Base-by-base conservation (phyloP, 2,888 invertebrate genomes). In the Sesamia inferens region DNA sequence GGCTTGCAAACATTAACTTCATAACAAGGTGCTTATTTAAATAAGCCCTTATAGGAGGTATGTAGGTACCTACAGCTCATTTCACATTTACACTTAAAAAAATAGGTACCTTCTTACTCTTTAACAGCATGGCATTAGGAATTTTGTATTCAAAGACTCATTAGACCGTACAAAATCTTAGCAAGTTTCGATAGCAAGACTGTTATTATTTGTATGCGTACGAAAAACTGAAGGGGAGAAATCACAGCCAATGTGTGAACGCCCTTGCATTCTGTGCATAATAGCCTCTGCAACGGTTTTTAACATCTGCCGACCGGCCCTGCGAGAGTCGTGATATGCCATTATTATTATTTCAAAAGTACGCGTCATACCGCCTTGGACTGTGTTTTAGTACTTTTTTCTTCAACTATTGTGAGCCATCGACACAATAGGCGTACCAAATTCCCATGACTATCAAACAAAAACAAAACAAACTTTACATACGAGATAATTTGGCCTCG, bases 201-300 rank as follows among this genome's bases (percentile, higher is more conserved):
- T 55, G 64, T 78, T 78, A 73, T 74, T 75, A 76, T 76, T 82
- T 74, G 68, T 78, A 59, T 70, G 55, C 61, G 62, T 59, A 61
- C 62, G 31, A 6, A n/a, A 59, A 87, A 90, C 84, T 81, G 87
- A 89, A 94, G 94, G 95, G 95, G 94, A 91, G 90, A 92, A 94
- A 95, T 95, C 95, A 93, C 92, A 88, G 91, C 81, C 85, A 80
- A 86, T 88, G 88, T 88, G 88, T 85, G 87, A 90, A 89, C 89
- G 88, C 92, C 92, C 92, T 92, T 93, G 90, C 92, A 91, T 86
- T 90, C 73, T 77, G 81, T 83, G 85, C 88, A 96, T 94, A 95
- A 96, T 93, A 90, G 94, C 90, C 85, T 91, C 90, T 91, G 93
- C 95, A 96, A 96, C 96, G 96, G 96, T 93, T 95, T 94, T 92